Conservation (phyloP, 1,140 invertebrate species). For the Drosophila chauvacae region DNA sequence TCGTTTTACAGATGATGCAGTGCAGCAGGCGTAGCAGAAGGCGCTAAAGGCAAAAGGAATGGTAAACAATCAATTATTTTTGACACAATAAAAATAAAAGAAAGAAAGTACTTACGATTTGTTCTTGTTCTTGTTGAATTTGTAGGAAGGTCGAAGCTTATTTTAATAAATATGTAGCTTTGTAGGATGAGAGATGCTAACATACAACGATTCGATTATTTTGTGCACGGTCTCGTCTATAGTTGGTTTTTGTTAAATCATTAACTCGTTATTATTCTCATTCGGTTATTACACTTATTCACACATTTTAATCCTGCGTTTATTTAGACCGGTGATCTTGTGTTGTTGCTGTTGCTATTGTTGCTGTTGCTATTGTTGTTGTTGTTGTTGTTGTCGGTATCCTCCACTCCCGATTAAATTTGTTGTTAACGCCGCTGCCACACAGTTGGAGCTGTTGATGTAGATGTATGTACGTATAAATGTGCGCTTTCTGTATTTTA, state of each 20-base stretch:
- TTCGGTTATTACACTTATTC: conserved; percentile 14
- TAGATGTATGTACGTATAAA: conserved; percentile 13
- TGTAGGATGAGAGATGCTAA: conserved; percentile 12
- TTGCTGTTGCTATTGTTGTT: neutral
- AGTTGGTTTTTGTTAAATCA: conserved; percentile 6
- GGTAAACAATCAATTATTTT: neutral
- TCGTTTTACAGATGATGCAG: conserved; percentile 4
- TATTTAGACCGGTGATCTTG: conserved; percentile 15
- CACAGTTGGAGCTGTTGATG: conserved; percentile 23
- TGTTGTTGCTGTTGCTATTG: conserved; percentile 1
- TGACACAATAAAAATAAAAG: accelerated
- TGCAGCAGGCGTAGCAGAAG: conserved; percentile 5
- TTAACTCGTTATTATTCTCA: conserved; percentile 9
- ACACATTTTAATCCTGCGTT: conserved; percentile 10
- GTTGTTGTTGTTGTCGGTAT: neutral
- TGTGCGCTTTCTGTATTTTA: conserved; percentile 15
- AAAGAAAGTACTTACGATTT: neutral
- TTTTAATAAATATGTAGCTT: conserved; percentile 17
- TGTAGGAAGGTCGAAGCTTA: conserved; percentile 18
- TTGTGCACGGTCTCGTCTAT: conserved; percentile 8
- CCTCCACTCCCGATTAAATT: conserved; percentile 21
- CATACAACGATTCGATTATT: conserved; percentile 16
- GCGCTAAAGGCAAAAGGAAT: neutral
- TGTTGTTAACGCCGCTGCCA: conserved; percentile 11
- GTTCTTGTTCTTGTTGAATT: neutral